Evolutionary conservation across 2,888 invertebrate species (phyloP), one percentile per base, ranked within the genome.

Genomic region (Acanthoscelides obtectus): DNA sequence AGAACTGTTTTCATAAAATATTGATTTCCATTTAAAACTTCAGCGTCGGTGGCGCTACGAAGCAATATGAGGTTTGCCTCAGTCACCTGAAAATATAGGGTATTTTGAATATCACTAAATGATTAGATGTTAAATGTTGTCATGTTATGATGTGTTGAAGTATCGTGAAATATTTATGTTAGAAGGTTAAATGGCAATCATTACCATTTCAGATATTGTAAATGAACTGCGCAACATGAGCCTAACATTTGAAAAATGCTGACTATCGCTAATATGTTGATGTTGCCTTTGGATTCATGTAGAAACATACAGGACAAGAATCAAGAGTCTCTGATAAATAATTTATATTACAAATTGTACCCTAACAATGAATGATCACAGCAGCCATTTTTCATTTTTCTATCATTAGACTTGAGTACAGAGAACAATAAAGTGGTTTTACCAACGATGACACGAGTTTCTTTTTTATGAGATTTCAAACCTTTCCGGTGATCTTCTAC

Each of bases 351-450:
- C 70, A 83, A 79, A 75, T 80, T 81, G 79, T 81, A 81, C 71
- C 75, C 76, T 72, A 81, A 77, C 72, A 83, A 75, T 22, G 81
- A 80, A 74, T 84, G 82, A 76, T 81, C 79, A 68, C 71, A 77
- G 79, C 82, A 83, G 20, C 72, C 74, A 12, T 67, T 22, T 20
- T 68, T 66, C 27, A 73, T 73, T 20, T 73, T 74, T 69, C 71
- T 70, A 70, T 74, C 76, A 66, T 75, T 75, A 70, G 66, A 70
- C 74, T 78, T 80, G 69, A 83, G 80, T 72, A 80, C 79, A 69
- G 82, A 78, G 71, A 82, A 77, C 68, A 83, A 75, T 69, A 83
- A 75, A 71, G 79, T 81, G 22, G 80, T 80, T 80, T 82, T 83
- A 64, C 84, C 84, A 63, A 83, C 71, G 65, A 75, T 79, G 64